Percentiles rank a stretch among this genome's conserved stretches.
Conservation (phyloP, 2,888 invertebrate species). For the Beris morrisii region DNA sequence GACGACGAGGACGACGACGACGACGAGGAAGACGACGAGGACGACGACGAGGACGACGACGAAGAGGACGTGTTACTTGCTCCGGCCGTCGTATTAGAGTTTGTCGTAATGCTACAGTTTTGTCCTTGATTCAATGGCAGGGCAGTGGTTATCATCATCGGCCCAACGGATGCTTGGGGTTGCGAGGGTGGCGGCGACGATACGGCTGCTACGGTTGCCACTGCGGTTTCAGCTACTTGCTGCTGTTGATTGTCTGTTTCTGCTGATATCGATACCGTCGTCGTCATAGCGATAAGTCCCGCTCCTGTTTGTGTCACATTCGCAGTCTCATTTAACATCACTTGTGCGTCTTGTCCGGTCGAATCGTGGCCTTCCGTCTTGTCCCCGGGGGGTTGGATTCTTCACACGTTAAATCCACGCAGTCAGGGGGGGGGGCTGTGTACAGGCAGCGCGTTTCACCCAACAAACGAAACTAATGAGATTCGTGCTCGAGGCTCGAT, state of each 20-base stretch:
- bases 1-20: conserved; percentile 25
- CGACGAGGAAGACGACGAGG: conserved; percentile 19
- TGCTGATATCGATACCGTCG: conserved; percentile 47
- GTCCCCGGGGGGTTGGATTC: no score
- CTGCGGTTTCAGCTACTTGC: conserved; percentile 53
- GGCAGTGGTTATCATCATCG: conserved; percentile 42
- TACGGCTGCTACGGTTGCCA: conserved; percentile 41
- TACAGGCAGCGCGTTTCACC: no score
- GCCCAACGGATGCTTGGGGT: conserved; percentile 1
- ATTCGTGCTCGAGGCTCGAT: no score
- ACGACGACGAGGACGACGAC: conserved; percentile 23
- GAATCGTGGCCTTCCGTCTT: no score
- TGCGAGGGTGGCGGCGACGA: conserved; percentile 36
- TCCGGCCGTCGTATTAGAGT: neutral
- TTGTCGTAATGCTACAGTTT: conserved; percentile 34
- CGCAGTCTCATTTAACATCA: conserved; percentile 34
- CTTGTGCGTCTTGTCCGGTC: neutral
- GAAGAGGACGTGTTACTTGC: neutral
- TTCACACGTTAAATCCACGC: no score
- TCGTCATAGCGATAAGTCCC: conserved; percentile 44
- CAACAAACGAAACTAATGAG: no score
- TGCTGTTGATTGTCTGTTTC: conserved; percentile 52
- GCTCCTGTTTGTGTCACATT: conserved; percentile 37
- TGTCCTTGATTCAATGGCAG: conserved; percentile 38
- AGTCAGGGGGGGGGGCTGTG: no score